Base-by-base conservation (phyloP, 2,113 vertebrate genomes). In the Melanocharis versteri region DNA sequence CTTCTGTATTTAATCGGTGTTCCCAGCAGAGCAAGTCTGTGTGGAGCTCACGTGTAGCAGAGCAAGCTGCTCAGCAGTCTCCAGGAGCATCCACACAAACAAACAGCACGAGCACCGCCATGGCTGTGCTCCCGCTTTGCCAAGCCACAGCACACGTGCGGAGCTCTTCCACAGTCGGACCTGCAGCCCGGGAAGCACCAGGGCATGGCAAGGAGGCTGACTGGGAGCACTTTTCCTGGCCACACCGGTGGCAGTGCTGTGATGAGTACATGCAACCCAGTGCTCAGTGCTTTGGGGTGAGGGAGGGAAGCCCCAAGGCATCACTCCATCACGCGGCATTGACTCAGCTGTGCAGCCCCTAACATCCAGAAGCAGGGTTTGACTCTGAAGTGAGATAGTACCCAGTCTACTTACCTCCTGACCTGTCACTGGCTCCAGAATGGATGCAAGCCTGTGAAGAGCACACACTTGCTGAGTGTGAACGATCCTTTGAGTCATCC, bases 71-170 rank as follows among this genome's bases (percentile, higher is more conserved):
- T 44, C 51, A 9, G 75, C 35, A 33, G 22, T 3, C 23, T 15
- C 14, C 2, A 3, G 1, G 8, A 28, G 30, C 45, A 60, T 47
- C 37, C 26, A 11, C 0, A 31, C 7, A 61, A 77, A 37, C 2
- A 2, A 35, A 23, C 9, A 77, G 40, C 53, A 39, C 30, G 50
- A 75, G 39, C 53, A 37, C 3, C 10, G 39, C 51, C 65, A n/a
- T 2, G 10, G n/a, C 31, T 9, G 0, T 6, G 39, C 16, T 45
- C 30, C 37, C 45, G 13, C 30, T 76, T 53, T 51, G 54, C 30
- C 54, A n/a, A 61, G n/a, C 13, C 11, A 53, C 17, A 79, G 37
- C 13, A 6, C 22, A 6, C 0, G 0, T 11, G 3, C 39, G 45
- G 69, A 31, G 27, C 4, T 6, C 60, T 39, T 9, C 45, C 53